A percentile compares a stretch with the other conserved stretches of the same genome.
phyloP scores from a whole-genome alignment of 2,888 invertebrate species.

The Danaus chrysippus region DNA sequence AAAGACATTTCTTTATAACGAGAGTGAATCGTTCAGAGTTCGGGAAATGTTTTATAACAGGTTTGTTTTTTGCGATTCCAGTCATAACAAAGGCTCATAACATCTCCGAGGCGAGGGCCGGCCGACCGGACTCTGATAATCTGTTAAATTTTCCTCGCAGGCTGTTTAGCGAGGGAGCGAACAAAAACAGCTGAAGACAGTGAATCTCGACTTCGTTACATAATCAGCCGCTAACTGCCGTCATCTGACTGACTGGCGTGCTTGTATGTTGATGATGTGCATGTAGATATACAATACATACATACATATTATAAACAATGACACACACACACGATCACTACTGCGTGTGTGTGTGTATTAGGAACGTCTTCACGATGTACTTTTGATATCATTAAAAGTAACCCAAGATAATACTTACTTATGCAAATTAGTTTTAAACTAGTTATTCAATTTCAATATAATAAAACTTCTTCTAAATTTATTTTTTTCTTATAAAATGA shows the following conservation, averaged over 20 bases:
- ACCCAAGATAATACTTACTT: no score
- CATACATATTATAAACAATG: background rate
- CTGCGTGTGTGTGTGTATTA: no score
- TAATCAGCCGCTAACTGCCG: constrained; percentile 48
- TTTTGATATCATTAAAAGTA: no score
- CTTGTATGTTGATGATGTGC: background rate
- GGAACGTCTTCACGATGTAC: no score
- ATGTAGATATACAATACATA: background rate
- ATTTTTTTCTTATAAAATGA: no score
- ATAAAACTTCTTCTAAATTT: no score
- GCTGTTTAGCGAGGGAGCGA: constrained; percentile 29
- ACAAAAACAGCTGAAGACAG: constrained; percentile 43
- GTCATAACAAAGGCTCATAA: constrained; percentile 18
- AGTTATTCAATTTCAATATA: no score
- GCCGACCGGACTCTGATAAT: constrained; percentile 42
- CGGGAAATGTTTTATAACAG: constrained; percentile 21
- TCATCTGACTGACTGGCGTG: constrained; percentile 34
- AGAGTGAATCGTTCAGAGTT: constrained; percentile 13
- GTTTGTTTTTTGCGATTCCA: constrained; percentile 14
- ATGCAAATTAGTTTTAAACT: no score
- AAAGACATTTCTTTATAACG: constrained; percentile 4
- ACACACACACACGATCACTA: no score
- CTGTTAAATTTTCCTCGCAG: constrained; percentile 49
- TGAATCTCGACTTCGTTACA: constrained; percentile 52
- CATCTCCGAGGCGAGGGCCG: constrained; percentile 9